phyloP scores from a whole-genome alignment of 2,888 invertebrate genomes.

The Dicycla oo region DNA sequence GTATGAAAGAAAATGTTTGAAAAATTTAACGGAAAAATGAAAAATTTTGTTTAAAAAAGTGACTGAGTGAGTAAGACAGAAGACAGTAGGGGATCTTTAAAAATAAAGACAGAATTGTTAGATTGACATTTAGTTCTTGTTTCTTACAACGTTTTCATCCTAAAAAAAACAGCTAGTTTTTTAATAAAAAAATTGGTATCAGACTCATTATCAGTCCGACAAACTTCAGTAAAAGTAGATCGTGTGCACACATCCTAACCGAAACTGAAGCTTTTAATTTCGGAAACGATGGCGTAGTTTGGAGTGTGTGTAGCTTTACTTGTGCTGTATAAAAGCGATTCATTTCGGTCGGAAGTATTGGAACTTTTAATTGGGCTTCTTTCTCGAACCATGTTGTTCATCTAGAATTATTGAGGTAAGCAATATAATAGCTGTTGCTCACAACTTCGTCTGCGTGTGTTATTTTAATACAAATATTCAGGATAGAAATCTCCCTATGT shows the following conservation, averaged over 20 bases:
- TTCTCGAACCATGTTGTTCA: constrained; percentile 23
- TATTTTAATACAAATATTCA: not conserved
- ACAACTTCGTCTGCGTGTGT: too few relatives aligned
- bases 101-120: too few relatives aligned
- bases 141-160: too few relatives aligned
- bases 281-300: constrained; percentile 37
- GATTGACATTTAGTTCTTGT: too few relatives aligned
- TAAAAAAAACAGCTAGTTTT: too few relatives aligned
- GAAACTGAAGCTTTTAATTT: constrained; percentile 47
- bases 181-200: too few relatives aligned
- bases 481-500: not conserved
- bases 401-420: not conserved
- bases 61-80: too few relatives aligned
- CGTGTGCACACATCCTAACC: constrained; percentile 15
- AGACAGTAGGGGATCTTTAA: too few relatives aligned
- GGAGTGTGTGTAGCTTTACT: constrained; percentile 44
- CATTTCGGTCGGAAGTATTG: constrained; percentile 52
- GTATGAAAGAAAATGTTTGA: too few relatives aligned
- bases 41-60: too few relatives aligned
- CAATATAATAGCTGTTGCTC: too few relatives aligned
- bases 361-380: constrained; percentile 57
- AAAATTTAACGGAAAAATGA: too few relatives aligned
- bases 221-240: constrained; percentile 3
- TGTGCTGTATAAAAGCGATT: constrained; percentile 26
- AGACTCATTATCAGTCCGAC: not conserved